Percentiles rank a stretch among this genome's conserved stretches.
Evolutionary conservation across 2,888 invertebrate species (phyloP).

Genomic region (Artemia sinica): DNA sequence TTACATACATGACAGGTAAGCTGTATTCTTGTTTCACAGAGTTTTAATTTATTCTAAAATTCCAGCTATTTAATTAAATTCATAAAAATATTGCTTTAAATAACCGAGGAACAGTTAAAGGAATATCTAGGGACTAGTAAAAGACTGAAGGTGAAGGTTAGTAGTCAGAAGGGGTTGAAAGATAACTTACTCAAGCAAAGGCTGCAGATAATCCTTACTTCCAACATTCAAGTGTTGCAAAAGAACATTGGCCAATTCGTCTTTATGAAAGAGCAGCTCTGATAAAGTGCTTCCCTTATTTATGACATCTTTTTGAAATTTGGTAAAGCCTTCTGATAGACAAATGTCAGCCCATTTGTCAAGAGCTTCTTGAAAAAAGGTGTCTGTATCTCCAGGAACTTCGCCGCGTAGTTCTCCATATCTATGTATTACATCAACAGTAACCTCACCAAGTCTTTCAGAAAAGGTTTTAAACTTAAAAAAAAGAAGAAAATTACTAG

Average conservation of each 20-base stretch:
- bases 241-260: slow-evolving; percentile 51
- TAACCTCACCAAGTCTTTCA: slow-evolving; percentile 65
- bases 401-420: slow-evolving; percentile 50
- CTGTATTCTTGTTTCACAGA: too few species aligned
- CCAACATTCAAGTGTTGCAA: slow-evolving; percentile 52
- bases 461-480: slow-evolving; percentile 68
- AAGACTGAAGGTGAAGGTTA: neutral
- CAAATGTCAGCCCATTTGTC: slow-evolving; percentile 80
- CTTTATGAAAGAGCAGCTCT: slow-evolving; percentile 62
- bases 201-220: slow-evolving; percentile 54
- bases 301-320: slow-evolving; percentile 55
- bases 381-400: slow-evolving; percentile 46
- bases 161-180: slow-evolving; percentile 15
- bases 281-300: slow-evolving; percentile 56
- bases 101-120: neutral
- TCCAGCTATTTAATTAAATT: neutral
- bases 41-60: neutral
- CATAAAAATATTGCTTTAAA: neutral
- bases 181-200: slow-evolving; percentile 60
- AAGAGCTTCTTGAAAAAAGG: slow-evolving; percentile 61
- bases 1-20: neutral
- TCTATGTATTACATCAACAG: slow-evolving; percentile 69
- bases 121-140: neutral
- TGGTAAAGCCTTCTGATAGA: slow-evolving; percentile 59
- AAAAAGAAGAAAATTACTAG: slow-evolving; percentile 22